phyloP scores from a whole-genome alignment of 2,797 vertebrate species.

The Lophura swinhoii region DNA sequence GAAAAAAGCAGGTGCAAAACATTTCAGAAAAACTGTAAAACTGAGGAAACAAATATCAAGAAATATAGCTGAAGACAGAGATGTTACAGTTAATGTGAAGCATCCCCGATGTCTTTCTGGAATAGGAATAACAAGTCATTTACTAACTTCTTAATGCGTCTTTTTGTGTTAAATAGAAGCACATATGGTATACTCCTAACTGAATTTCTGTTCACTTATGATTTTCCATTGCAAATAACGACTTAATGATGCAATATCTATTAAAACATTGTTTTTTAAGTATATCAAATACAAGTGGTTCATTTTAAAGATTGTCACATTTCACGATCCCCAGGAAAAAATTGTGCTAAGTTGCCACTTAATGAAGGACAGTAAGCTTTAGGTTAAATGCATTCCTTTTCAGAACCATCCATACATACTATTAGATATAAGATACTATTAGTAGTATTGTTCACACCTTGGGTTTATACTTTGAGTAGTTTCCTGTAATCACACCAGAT shows the following conservation, averaged over 20 bases:
- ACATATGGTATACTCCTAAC: background rate
- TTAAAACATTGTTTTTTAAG: background rate
- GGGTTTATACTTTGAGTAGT: background rate
- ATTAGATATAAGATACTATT: background rate
- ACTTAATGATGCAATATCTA: background rate
- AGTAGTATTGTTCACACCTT: background rate
- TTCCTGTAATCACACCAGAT: background rate
- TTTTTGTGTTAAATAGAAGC: background rate
- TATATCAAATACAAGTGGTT: background rate
- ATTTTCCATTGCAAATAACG: background rate
- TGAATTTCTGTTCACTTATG: background rate
- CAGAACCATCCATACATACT: background rate
- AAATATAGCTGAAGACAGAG: background rate
- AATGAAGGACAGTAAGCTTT: background rate
- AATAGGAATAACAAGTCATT: background rate
- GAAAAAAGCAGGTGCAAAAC: background rate
- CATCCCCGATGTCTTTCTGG: background rate
- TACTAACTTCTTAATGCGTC: slow-evolving; percentile 21
- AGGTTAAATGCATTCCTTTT: background rate
- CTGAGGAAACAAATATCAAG: background rate
- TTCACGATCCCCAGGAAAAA: background rate
- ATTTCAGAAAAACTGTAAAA: background rate
- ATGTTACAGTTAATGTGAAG: background rate
- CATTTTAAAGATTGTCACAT: background rate
- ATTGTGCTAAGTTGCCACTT: background rate